Evolutionary conservation across 1,140 invertebrate species (phyloP).

Genomic region (Steinernema feltiae): DNA sequence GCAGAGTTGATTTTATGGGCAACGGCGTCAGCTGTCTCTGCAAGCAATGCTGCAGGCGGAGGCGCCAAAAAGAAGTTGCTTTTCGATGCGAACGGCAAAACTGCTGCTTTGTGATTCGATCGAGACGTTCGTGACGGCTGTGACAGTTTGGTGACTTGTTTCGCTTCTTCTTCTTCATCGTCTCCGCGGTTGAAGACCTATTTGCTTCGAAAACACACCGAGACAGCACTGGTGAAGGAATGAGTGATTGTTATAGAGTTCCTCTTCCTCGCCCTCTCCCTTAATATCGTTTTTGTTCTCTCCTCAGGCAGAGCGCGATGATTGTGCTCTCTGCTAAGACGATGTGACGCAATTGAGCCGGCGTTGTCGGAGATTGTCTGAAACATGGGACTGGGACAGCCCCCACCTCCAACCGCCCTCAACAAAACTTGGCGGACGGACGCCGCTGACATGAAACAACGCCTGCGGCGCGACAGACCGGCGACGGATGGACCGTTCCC

Average conservation of each 20-base stretch:
- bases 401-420: slow-evolving; percentile 1
- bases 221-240: not conserved
- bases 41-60: not conserved
- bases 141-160: too few relatives aligned
- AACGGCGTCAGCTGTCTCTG: not conserved
- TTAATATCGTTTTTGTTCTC: slow-evolving; percentile 1
- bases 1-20: not conserved
- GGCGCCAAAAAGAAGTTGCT: not conserved
- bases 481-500: not conserved
- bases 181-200: too few relatives aligned
- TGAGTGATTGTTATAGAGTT: not conserved
- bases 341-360: not conserved
- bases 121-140: too few relatives aligned
- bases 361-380: not conserved
- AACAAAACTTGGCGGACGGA: not conserved
- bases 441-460: not conserved
- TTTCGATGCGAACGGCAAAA: not conserved
- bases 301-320: not conserved
- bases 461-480: not conserved
- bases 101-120: too few relatives aligned
- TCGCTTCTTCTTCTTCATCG: too few relatives aligned
- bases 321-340: not conserved
- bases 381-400: not conserved
- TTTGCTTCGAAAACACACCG: not conserved
- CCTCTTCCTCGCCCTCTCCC: not conserved